Base-by-base conservation (phyloP, 2,888 invertebrate genomes). In the Meiosimyza decipiens region DNA sequence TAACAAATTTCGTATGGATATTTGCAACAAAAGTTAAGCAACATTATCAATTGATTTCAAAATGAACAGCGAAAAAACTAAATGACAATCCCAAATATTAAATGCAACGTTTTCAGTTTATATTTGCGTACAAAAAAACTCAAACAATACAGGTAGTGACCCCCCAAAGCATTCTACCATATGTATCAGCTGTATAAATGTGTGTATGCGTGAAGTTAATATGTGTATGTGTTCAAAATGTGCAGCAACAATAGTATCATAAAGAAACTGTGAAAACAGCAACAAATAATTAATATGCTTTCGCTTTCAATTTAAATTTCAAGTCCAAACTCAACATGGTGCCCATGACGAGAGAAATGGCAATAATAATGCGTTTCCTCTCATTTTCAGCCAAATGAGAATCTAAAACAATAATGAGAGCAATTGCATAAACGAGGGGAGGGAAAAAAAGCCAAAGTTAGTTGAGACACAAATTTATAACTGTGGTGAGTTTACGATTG, bases 281-380 rank as follows among this genome's bases (percentile, higher is more conserved):
- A 66, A 66, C 66, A 74, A 52, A 64, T 73, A 62, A 54, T 71
- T 73, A 65, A 68, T 63, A 69, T 74, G 69, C 73, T 76, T 76
- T 76, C 75, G 73, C 74, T 72, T 74, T 76, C 74, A 73, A 49
- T 73, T 59, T 16, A 13, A 51, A 16, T 60, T 57, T 6, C 11
- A 33, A 11, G 40, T 28, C 50, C 52, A 52, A 52, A 9, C 49
- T 60, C 52, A 69, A 60, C 50, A 62, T 51, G 51, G 33, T 47
- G 15, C 67, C 57, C 67, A 15, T 49, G 28, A 50, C 49, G 50
- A 40, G 22, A 40, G 33, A 18, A 65, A 12, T 16, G 18, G 60
- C 12, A 28, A 59, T 18, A 6, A 22, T 11, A 18, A 18, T 18
- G 60, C 28, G 60, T 62, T 60, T 28, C 51, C 50, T 50, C 64